Base-by-base conservation (phyloP, 1,140 invertebrate species). In the Aethina tumida region DNA sequence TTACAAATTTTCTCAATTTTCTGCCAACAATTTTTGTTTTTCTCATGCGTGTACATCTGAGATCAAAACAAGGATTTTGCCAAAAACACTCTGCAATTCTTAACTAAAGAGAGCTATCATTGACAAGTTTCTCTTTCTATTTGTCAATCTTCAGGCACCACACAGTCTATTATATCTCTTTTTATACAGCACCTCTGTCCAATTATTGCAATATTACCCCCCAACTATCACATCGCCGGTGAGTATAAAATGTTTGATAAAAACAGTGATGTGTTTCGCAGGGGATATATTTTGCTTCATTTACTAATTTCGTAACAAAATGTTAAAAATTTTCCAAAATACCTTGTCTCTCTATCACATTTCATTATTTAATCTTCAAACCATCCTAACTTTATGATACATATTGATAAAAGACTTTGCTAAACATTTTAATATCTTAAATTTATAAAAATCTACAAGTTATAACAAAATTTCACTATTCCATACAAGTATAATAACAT, bases 141-240 rank as follows among this genome's bases (percentile, higher is more conserved):
- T 45, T 35, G 24, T 47, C 37, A 35, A 42, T 45, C 43, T 43
- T 42, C 50, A 56, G 55, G 55, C 55, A 56, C 55, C 55, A 42
- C 50, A 39, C 55, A 56, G 55, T 56, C 55, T 56, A 47, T 45
- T 46, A 49, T 30, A n/a, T 52, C 44, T 44, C 35, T 26, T 34
- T 43, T 33, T 45, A 39, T 39, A 51, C 39, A 48, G 45, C 49
- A 46, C 49, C 48, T 30, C 30, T 40, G 28, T 12, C 38, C 10
- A 31, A 24, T 19, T 41, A 39, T 43, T 30, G 27, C 29, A 28
- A 36, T 39, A 33, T 19, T 9, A n/a, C n/a, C n/a, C n/a, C n/a
- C n/a, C n/a, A n/a, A n/a, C n/a, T n/a, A n/a, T n/a, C n/a, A n/a
- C n/a, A n/a, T n/a, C n/a, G n/a, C n/a, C n/a, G n/a, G n/a, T n/a